Percentiles rank a stretch among this genome's conserved stretches.
Conservation (phyloP, 2,797 vertebrate species). For the Crenichthys baileyi region DNA sequence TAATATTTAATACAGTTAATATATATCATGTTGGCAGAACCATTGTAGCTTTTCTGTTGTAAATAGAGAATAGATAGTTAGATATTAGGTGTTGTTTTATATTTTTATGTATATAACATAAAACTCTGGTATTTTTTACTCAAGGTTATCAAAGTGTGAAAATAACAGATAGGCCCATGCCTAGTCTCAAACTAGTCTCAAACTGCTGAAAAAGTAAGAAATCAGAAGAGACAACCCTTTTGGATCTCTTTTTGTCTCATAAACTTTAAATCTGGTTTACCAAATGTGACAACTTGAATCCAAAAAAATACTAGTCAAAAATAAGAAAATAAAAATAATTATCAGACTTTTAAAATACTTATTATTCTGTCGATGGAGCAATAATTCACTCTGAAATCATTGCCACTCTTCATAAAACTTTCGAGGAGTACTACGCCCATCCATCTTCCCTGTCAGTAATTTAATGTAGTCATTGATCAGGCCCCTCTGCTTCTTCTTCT, state of each 20-base stretch:
- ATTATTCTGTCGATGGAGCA: not conserved
- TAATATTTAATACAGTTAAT: too few species aligned
- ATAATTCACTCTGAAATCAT: not conserved
- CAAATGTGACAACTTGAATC: not conserved
- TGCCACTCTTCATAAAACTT: constrained; percentile 2
- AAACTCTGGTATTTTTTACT: not conserved
- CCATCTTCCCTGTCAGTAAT: constrained; percentile 7
- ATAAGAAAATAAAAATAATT: not conserved
- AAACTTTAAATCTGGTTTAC: not conserved
- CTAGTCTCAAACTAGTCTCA: too few species aligned
- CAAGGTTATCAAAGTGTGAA: not conserved
- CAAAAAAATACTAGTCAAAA: not conserved
- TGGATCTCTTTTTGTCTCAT: not conserved
- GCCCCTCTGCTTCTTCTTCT: constrained; percentile 12
- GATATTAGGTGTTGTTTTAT: not conserved
- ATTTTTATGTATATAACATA: not conserved
- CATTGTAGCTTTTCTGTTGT: too few species aligned
- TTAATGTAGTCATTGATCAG: constrained; percentile 32
- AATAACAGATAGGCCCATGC: not conserved
- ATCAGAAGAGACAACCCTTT: not conserved
- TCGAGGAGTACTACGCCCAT: not conserved
- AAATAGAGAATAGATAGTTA: too few species aligned
- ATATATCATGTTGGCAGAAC: too few species aligned
- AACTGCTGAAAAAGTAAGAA: too few species aligned
- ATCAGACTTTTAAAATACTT: not conserved